These are phyloP conservation scores for Urocynchramus pylzowi DNA, from an alignment of 2,113 vertebrate species.

Conservation along the genomic window DNA sequence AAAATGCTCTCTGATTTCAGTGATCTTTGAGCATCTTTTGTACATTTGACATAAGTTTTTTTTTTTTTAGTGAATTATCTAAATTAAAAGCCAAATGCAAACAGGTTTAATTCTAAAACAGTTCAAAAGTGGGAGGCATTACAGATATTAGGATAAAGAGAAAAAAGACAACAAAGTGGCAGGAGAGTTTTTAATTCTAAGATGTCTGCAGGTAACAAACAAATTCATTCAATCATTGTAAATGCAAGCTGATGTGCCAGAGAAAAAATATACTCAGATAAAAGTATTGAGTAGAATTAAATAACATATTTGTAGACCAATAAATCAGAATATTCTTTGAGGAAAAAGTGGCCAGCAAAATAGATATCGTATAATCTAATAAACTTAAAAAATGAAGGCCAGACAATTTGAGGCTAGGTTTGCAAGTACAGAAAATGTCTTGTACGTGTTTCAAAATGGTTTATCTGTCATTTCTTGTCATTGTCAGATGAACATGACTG, in stretches of 20 bases:
- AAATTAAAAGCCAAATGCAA: not conserved
- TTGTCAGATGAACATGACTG: not conserved
- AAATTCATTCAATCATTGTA: not conserved
- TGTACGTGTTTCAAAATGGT: not conserved
- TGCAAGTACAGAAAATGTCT: not conserved
- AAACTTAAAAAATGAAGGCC: not conserved
- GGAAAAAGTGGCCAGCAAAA: not conserved
- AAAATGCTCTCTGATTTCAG: rapidly evolving
- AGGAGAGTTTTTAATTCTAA: not conserved
- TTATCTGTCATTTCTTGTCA: not conserved
- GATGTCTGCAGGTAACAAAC: not conserved
- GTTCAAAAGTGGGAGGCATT: not conserved
- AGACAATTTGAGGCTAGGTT: not conserved
- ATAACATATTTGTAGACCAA: not conserved
- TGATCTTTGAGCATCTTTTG: not conserved
- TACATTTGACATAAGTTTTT: not conserved
- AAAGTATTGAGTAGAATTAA: not conserved
- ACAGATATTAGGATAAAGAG: not conserved
- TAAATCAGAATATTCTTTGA: not conserved
- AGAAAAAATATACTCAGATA: not conserved
- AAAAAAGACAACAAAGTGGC: not conserved
- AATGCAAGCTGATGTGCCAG: not conserved
- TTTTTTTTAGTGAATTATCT: not conserved
- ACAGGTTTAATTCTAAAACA: not conserved
- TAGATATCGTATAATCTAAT: not conserved